phyloP scores from a whole-genome alignment of 2,797 vertebrate genomes.

The Amblyraja radiata region DNA sequence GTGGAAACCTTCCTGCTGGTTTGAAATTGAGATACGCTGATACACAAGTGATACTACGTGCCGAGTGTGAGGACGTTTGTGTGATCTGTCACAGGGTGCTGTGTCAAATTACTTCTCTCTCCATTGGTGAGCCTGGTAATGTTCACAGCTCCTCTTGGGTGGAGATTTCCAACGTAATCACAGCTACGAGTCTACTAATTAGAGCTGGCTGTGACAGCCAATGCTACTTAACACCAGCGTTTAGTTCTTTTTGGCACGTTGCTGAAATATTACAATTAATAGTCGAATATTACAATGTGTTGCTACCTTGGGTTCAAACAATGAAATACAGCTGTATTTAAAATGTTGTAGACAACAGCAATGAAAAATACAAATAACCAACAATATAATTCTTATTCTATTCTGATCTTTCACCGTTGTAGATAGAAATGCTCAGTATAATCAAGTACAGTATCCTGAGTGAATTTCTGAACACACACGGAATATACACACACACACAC shows the following conservation, averaged over 20 bases:
- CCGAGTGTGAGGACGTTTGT: background rate
- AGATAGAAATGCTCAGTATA: background rate
- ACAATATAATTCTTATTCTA: background rate
- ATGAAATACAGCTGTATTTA: background rate
- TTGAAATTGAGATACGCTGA: background rate
- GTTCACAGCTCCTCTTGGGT: background rate
- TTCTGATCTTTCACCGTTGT: background rate
- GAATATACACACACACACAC: background rate
- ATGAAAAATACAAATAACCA: background rate
- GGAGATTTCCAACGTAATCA: background rate
- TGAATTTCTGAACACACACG: background rate
- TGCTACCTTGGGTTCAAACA: background rate
- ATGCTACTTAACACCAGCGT: too few relatives aligned
- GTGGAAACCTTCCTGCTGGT: background rate
- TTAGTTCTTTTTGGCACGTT: background rate
- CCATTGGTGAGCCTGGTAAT: background rate
- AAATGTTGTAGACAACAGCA: too few relatives aligned
- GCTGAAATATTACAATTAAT: background rate
- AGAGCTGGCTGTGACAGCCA: background rate
- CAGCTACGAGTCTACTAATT: background rate
- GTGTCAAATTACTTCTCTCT: background rate
- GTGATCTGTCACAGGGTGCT: background rate
- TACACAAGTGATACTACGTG: background rate
- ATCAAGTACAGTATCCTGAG: background rate
- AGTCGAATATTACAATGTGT: background rate